Conservation (phyloP, 2,797 vertebrate species). For the Psittacula derbiana region DNA sequence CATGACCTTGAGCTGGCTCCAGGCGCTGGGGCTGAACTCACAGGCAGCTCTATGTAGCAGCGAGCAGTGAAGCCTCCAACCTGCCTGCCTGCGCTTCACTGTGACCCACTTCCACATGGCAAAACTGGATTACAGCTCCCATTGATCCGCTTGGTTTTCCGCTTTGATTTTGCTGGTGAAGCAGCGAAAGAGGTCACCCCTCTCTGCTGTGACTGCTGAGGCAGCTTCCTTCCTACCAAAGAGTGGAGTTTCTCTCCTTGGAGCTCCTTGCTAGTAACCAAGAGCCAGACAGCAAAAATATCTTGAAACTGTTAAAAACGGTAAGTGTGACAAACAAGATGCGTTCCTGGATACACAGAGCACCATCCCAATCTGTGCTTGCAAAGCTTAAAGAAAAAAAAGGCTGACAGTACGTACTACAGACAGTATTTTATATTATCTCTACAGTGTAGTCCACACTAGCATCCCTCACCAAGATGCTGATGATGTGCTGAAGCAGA, state of each 20-base stretch:
- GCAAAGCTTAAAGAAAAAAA: neutral
- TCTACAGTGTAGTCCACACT: neutral
- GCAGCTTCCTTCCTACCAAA: neutral
- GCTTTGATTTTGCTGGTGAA: neutral
- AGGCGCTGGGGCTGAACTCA: accelerated
- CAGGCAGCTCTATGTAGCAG: neutral
- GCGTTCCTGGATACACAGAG: slow-evolving; percentile 4
- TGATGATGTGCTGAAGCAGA: slow-evolving; percentile 23
- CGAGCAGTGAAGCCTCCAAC: neutral
- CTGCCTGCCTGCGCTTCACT: accelerated
- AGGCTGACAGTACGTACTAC: neutral
- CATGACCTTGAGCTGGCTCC: neutral
- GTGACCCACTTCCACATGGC: neutral
- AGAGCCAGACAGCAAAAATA: slow-evolving; percentile 46
- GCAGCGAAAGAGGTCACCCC: neutral
- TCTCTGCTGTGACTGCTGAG: neutral
- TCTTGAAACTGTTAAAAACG: slow-evolving; percentile 16
- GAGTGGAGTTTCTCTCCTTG: neutral
- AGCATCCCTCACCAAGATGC: slow-evolving; percentile 21
- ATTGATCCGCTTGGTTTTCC: slow-evolving; percentile 12
- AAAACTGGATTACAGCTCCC: neutral
- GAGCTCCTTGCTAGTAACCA: slow-evolving; percentile 30
- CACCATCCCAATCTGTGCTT: slow-evolving; percentile 9
- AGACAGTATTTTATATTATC: slow-evolving; percentile 15
- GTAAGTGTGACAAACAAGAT: slow-evolving; percentile 14